Evolutionary conservation across 2,797 vertebrate species (phyloP), one percentile per base, ranked within the genome.

Genomic region (Eutrigla gurnardus): DNA sequence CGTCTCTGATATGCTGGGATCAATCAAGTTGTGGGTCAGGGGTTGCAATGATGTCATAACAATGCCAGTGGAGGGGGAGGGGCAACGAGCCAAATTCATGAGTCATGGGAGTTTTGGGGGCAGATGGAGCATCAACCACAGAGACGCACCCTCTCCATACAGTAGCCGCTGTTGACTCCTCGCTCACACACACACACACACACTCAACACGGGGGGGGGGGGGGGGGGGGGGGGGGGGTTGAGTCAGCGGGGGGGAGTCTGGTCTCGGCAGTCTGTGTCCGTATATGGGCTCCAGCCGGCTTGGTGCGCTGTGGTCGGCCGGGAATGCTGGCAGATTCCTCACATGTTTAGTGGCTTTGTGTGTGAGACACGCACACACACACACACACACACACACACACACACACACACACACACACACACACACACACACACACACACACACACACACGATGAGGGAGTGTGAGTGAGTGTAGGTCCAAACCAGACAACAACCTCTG

Each of bases 281-380:
- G 78, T 93, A 93, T 93, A 93, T 91, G 91, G 93, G 75, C 84
- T 86, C 80, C 12, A 18, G 80, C 78, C 73, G 83, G 65, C 88
- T 65, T 12, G 3, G 67, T 80, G 61, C 18, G 7, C 80, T 75
- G 89, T 83, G 88, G 89, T 82, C 87, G 94, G 86, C 73, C 63
- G 87, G 87, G 89, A 94, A 92, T 86, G 84, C 78, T 84, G 79
- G 85, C 83, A 83, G 87, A 94, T 94, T 94, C 95, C 87, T 88
- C 54, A 81, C 81, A 85, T 93, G 93, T 94, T 94, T 93, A 72
- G 84, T 88, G 89, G 90, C 85, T 93, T 78, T 78, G 78, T 87
- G 76, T 86, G 70, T 69, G 49, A 18, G 47, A 65, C 71, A 70
- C 54, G 14, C 7, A 70, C 7, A 64, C 47, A 25, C 43, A 65